Conservation (phyloP, 1,140 invertebrate species). For the Venturia canescens region DNA sequence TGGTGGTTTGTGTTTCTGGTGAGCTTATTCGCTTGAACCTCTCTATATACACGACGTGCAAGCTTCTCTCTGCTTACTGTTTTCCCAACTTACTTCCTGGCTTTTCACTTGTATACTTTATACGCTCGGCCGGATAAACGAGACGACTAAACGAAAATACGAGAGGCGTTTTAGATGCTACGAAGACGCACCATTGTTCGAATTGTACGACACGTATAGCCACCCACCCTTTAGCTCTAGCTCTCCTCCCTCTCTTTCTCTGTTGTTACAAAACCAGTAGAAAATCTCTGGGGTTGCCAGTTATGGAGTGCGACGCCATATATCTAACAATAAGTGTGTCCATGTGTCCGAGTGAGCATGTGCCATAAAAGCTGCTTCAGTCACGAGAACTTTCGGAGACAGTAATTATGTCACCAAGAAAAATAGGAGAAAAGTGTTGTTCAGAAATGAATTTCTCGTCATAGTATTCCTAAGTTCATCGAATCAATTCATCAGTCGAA, state of each 20-base stretch:
- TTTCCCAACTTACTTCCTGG: constrained; percentile 22
- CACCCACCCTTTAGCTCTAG: background rate
- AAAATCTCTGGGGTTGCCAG: background rate
- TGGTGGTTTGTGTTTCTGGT: background rate
- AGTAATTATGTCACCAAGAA: background rate
- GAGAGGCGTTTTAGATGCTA: constrained; percentile 22
- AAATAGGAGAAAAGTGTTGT: background rate
- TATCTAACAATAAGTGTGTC: background rate
- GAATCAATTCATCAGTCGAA: too few species aligned
- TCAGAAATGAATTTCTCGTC: background rate
- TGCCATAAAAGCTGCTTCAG: background rate
- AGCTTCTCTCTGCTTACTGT: background rate
- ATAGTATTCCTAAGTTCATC: too few species aligned
- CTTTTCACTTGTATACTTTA: constrained; percentile 16
- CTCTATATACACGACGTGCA: background rate
- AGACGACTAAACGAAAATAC: constrained; percentile 27
- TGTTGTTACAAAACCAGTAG: background rate
- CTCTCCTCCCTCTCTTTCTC: background rate
- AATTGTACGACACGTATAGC: background rate
- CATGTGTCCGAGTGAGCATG: background rate
- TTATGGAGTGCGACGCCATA: background rate
- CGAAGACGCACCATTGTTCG: constrained; percentile 19
- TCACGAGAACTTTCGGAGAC: background rate
- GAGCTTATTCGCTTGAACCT: background rate
- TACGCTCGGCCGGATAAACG: constrained; percentile 14